Conservation (phyloP, 1,140 invertebrate genomes). For the Physella acuta region DNA sequence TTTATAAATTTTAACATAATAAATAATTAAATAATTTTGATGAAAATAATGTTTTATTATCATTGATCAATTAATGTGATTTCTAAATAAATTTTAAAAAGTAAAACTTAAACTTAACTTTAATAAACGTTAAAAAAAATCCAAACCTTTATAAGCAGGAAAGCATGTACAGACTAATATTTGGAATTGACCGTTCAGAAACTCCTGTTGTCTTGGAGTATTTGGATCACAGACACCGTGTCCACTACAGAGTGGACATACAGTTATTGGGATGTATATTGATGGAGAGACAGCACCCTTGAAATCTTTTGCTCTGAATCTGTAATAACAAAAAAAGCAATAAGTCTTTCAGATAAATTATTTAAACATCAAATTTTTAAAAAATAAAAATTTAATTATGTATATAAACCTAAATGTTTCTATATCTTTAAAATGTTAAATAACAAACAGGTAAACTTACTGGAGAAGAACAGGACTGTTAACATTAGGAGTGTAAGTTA, state of each 20-base stretch:
- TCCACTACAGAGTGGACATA: not conserved
- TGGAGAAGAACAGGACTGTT: not conserved
- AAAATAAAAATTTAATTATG: no score
- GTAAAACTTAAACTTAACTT: not conserved
- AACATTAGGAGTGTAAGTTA: not conserved
- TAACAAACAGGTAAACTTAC: not conserved
- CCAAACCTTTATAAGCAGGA: constrained; percentile 10
- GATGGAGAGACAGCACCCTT: not conserved
- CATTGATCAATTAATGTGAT: not conserved
- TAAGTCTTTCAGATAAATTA: no score
- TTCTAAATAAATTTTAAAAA: not conserved
- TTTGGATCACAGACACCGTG: not conserved
- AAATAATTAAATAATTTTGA: no score
- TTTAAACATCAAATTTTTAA: no score
- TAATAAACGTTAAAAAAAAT: no score
- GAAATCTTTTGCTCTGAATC: not conserved
- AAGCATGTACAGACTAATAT: not conserved
- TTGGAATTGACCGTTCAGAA: not conserved
- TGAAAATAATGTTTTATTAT: no score
- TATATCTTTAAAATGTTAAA: no score
- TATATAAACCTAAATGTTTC: no score
- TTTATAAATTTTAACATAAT: no score
- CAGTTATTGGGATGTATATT: not conserved
- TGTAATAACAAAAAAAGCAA: no score
- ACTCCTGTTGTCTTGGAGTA: not conserved